A percentile compares a stretch with the other conserved stretches of the same genome.
Evolutionary conservation across 2,113 vertebrate genomes (phyloP).

Genomic region (Channa argus): DNA sequence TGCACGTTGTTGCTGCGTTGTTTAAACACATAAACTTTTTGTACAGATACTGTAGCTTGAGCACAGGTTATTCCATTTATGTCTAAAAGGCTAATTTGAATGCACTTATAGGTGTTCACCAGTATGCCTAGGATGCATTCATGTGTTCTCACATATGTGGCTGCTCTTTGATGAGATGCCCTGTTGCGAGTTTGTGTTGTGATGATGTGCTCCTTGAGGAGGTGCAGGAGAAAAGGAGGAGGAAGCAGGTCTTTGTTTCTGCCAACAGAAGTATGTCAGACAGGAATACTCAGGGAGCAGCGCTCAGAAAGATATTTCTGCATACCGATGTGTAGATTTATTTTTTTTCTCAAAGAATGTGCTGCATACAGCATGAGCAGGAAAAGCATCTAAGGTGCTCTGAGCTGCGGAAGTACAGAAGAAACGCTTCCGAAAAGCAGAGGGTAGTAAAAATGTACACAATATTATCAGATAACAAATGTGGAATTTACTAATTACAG

Average conservation of each 20-base stretch:
- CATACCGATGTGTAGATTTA: constrained; percentile 14
- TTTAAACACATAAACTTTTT: background rate
- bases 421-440: too few relatives aligned
- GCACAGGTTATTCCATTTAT: background rate
- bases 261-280: constrained; percentile 54
- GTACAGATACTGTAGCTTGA: constrained; percentile 1
- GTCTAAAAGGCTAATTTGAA: background rate
- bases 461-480: too few relatives aligned
- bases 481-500: too few relatives aligned
- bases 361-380: background rate
- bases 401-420: too few relatives aligned
- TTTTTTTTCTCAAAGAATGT: constrained; percentile 1
- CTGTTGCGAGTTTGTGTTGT: constrained; percentile 25
- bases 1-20: constrained; percentile 1
- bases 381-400: background rate
- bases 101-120: background rate
- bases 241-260: constrained; percentile 57
- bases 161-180: constrained; percentile 27
- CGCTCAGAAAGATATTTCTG: constrained; percentile 23
- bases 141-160: background rate
- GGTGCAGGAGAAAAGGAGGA: constrained; percentile 27
- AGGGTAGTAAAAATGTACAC: too few relatives aligned
- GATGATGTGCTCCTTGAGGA: constrained; percentile 33
- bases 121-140: background rate
- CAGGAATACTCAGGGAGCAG: constrained; percentile 48